Conservation (phyloP, 2,113 vertebrate species). For the Micromys minutus region DNA sequence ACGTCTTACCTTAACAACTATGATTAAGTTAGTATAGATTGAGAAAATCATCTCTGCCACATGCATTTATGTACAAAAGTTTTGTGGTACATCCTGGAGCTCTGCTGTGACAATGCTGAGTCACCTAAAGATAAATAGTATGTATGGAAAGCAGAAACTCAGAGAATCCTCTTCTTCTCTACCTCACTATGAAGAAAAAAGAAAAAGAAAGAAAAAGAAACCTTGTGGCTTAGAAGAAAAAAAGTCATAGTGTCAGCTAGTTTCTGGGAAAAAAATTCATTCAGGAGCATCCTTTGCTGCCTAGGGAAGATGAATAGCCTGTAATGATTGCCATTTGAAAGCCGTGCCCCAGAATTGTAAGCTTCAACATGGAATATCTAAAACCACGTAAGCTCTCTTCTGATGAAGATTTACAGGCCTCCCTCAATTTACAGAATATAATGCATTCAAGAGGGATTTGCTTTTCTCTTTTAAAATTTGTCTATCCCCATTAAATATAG, state of each 20-base stretch:
- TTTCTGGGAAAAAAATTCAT: neutral
- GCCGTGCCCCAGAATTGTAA: constrained; percentile 21
- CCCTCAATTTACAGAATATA: neutral
- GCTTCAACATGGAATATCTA: neutral
- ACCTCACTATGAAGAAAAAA: neutral
- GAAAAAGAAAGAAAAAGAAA: neutral
- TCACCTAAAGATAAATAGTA: constrained; percentile 1
- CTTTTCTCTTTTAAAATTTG: constrained; percentile 50
- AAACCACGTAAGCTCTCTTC: constrained; percentile 12
- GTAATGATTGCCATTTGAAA: constrained; percentile 45
- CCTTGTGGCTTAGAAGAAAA: neutral
- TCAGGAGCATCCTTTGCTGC: neutral
- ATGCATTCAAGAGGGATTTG: neutral
- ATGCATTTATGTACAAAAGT: constrained; percentile 52
- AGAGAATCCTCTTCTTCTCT: constrained; percentile 24
- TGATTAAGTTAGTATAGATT: neutral
- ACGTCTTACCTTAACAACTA: neutral
- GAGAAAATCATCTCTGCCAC: neutral
- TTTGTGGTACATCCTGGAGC: neutral
- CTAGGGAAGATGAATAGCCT: constrained; percentile 50
- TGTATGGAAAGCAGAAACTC: constrained; percentile 39
- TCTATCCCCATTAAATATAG: neutral
- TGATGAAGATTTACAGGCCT: neutral
- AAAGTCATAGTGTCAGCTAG: neutral
- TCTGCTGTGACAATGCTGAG: neutral